Evolutionary conservation across 2,888 invertebrate genomes (phyloP), one percentile per base, ranked within the genome.

Genomic region (Pristionchus arcanus): DNA sequence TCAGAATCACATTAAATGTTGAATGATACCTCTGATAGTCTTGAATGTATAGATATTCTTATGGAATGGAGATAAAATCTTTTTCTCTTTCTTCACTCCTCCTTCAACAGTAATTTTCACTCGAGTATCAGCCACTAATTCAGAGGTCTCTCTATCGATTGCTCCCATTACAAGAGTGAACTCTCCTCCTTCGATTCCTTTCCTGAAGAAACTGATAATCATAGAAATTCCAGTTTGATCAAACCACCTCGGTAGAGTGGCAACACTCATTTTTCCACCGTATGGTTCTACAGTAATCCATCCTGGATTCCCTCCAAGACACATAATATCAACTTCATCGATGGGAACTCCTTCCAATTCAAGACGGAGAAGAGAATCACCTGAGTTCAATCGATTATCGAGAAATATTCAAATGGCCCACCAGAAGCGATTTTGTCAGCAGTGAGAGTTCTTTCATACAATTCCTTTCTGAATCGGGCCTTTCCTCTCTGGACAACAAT

Each of bases 221-320:
- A 63, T 9, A 53, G 25, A 31, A 49, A 49, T 66, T 34, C 68
- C 13, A 21, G 13, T 34, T 42, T 7, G 28, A 21, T 66, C 19
- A 3, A n/a, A 90, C 81, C 28, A 93, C 91, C 91, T 90, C 37
- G 92, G 91, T 28, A 90, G 85, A 53, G 91, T 90, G 19, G 90
- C 92, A 16, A 94, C 92, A 63, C 91, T 93, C 25, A 94, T 91
- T 68, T 91, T 92, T 87, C 94, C 94, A 89, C 92, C 93, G 88
- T 93, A 94, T n/a, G 91, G 92, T 77, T 94, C 94, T 68, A 94
- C 91, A 25, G 92, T 91, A 90, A 94, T 87, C 94, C 94, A 94
- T 90, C 94, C 94, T 5, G 94, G 93, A 90, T 94, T 94, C 34
- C 92, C 93, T 55, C 90, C 91, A 25, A 94, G 88, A 87, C 93